Percentiles rank a stretch among this genome's conserved stretches.
Evolutionary conservation across 2,797 vertebrate genomes (phyloP).

Genomic region (Luscinia megarhynchos): DNA sequence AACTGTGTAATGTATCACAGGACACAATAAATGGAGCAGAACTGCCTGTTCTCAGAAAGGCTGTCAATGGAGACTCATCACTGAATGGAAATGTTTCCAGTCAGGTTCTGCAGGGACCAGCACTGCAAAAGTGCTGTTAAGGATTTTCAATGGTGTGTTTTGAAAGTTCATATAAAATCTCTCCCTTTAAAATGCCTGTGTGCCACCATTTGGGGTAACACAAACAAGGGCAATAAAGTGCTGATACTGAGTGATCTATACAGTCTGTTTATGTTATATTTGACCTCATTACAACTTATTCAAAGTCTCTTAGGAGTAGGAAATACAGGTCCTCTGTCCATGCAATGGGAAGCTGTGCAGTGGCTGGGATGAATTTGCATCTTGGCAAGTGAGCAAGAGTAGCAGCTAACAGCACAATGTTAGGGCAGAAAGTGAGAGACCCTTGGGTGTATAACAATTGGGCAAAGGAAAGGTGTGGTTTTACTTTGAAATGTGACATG

Average conservation of each 20-base stretch:
- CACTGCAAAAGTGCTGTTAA: neutral
- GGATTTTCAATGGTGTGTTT: slow-evolving; percentile 7
- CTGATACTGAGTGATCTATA: neutral
- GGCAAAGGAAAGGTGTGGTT: neutral
- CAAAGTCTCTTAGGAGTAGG: neutral
- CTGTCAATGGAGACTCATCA: slow-evolving; percentile 33
- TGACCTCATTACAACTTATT: neutral
- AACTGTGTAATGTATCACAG: neutral
- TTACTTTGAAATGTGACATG: neutral
- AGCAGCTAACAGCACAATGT: neutral
- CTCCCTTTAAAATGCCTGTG: neutral
- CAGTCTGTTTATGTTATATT: neutral
- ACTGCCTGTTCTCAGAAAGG: slow-evolving; percentile 29
- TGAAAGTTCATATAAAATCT: neutral
- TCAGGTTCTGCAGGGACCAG: neutral
- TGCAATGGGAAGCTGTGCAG: neutral
- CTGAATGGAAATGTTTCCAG: slow-evolving; percentile 8
- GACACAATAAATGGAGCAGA: slow-evolving; percentile 38
- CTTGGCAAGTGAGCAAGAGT: neutral
- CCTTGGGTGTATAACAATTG: neutral
- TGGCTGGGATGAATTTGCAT: neutral
- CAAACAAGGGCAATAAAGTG: neutral
- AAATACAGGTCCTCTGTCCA: neutral
- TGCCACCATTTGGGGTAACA: neutral
- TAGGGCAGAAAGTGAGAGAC: neutral